Conservation (phyloP, 2,113 vertebrate genomes). For the Anas platyrhynchos region DNA sequence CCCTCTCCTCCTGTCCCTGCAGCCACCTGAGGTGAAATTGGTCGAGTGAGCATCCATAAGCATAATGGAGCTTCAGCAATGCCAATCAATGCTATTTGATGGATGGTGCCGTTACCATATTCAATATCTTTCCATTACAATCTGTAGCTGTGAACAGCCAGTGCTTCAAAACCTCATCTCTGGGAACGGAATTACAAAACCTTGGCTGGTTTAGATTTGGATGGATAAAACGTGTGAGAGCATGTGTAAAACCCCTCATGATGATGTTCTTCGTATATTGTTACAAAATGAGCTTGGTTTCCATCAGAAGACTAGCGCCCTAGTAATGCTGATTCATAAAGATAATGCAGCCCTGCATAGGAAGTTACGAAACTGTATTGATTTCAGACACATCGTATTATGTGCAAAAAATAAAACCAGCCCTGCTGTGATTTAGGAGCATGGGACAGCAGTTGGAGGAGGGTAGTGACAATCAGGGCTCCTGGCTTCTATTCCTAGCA, state of each 20-base stretch:
- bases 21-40: background rate
- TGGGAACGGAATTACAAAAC: constrained; percentile 20
- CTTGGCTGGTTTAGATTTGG: background rate
- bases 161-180: constrained; percentile 15
- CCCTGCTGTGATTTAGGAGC: background rate
- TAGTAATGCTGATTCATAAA: constrained; percentile 25
- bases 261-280: background rate
- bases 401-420: constrained; percentile 8
- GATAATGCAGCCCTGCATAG: background rate
- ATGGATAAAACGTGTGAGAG: constrained; percentile 27
- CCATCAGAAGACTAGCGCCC: background rate
- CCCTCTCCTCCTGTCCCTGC: background rate
- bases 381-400: constrained; percentile 21
- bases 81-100: constrained; percentile 8
- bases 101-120: constrained; percentile 26
- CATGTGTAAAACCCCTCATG: constrained; percentile 12
- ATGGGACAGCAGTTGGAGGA: background rate
- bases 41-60: background rate
- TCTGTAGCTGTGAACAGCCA: background rate
- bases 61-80: background rate
- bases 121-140: constrained; percentile 22
- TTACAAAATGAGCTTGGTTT: constrained; percentile 10
- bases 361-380: constrained; percentile 2
- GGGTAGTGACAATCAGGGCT: background rate
- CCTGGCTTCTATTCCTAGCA: constrained; percentile 55